phyloP scores from a whole-genome alignment of 2,113 vertebrate species.

The Zosterops pallidus region DNA sequence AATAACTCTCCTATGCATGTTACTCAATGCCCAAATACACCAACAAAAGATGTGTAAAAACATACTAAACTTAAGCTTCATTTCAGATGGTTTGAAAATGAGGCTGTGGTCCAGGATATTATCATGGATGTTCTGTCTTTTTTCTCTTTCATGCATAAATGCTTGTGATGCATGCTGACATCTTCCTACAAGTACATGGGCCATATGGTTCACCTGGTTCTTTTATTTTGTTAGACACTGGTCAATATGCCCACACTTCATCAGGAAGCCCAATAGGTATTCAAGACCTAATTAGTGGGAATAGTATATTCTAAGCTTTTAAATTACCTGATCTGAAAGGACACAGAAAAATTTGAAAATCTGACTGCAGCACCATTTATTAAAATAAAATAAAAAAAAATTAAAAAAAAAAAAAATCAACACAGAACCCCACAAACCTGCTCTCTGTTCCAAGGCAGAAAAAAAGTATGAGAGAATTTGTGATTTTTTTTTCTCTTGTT shows the following conservation, averaged over 20 bases:
- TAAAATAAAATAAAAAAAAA: too few relatives aligned
- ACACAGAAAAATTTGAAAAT: not conserved
- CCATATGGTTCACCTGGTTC: not conserved
- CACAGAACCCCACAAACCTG: not conserved
- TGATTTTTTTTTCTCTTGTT: not conserved
- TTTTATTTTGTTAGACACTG: not conserved
- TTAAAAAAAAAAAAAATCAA: too few relatives aligned
- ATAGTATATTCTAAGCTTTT: not conserved
- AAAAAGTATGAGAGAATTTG: not conserved
- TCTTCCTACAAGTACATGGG: accelerated
- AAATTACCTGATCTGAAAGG: not conserved
- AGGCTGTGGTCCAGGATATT: not conserved
- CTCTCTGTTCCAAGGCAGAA: not conserved
- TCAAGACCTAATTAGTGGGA: not conserved
- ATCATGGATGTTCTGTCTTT: not conserved
- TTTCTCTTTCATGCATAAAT: not conserved
- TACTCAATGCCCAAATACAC: not conserved
- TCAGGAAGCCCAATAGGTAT: not conserved
- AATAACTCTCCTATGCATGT: not conserved
- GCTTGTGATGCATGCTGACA: not conserved
- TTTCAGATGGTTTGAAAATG: not conserved
- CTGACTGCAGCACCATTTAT: not conserved
- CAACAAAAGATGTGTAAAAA: not conserved
- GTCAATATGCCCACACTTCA: not conserved
- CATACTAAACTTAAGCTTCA: not conserved